These are phyloP conservation scores for Chrysodeixis includens DNA, from an alignment of 2,888 invertebrate species.

Conservation along the genomic window DNA sequence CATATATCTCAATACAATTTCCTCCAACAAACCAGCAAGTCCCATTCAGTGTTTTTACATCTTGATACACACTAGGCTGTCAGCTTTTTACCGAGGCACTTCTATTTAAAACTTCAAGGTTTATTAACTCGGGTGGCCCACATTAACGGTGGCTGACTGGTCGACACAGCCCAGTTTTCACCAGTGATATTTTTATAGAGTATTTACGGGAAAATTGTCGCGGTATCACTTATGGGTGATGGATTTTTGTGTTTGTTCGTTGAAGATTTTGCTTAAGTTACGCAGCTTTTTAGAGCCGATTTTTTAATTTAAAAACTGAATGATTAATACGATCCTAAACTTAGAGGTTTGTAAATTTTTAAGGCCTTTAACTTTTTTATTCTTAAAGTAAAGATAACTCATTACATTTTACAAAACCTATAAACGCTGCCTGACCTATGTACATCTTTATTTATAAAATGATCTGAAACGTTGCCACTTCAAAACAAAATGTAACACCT, in stretches of 20 bases:
- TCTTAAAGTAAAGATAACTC: too few relatives aligned
- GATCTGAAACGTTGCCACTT: too few relatives aligned
- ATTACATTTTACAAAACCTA: too few relatives aligned
- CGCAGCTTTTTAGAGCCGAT: too few relatives aligned
- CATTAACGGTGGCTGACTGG: conserved; percentile 45
- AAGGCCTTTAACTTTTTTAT: too few relatives aligned
- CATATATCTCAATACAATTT: background rate
- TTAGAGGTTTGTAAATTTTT: too few relatives aligned
- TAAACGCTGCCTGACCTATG: too few relatives aligned
- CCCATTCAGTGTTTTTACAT: conserved; percentile 2
- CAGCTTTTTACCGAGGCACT: conserved; percentile 47
- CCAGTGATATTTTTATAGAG: conserved; percentile 30
- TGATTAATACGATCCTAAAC: too few relatives aligned
- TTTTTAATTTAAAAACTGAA: too few relatives aligned
- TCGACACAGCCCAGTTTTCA: conserved; percentile 54
- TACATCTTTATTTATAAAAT: too few relatives aligned
- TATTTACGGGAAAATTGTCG: conserved; percentile 9
- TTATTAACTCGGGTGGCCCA: conserved; percentile 46
- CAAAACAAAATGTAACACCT: too few relatives aligned
- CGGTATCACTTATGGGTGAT: background rate
- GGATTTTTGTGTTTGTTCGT: background rate
- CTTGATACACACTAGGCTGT: conserved; percentile 22
- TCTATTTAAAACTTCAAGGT: conserved; percentile 43
- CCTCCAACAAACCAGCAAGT: background rate
- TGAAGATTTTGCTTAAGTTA: too few relatives aligned